Base-by-base conservation (phyloP, 2,888 invertebrate species). In the Folsomia manolachei region DNA sequence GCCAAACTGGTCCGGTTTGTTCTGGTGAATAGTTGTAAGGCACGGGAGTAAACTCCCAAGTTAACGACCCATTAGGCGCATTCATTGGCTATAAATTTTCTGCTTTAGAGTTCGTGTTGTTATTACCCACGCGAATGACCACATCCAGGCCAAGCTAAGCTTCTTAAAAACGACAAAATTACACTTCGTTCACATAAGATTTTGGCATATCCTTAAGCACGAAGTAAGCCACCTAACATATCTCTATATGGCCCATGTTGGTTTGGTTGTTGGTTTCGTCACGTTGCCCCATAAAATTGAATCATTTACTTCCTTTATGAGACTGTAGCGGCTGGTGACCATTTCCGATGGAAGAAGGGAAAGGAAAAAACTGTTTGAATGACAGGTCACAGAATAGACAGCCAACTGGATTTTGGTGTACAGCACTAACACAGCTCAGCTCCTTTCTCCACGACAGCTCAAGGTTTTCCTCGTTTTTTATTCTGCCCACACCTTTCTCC, bases 81-180 rank as follows among this genome's bases (percentile, higher is more conserved):
- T 77, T 77, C 78, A 78, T 78, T 76, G 78, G 78, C 77, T 75
- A 79, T 79, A 79, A 79, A 79, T 79, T 78, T 77, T 77, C 73
- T 39, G 14, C 39, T 70, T 67, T 65, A 70, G 65, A 62, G 7
- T 39, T 39, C 7, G 39, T 39, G 39, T 39, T 9, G 39, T 39
- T 39, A 39, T 39, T 39, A 9, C 39, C 39, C 39, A 39, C 39
- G 39, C 39, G 39, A 39, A 39, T 14, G 14, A 39, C 39, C 39
- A 39, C 39, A 39, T 14, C 4, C 39, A 39, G 39, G 4, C 39
- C 39, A 39, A 39, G 39, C n/a, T 53, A 61, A 60, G 67, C 72
- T 70, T 76, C 14, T 39, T 4, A 9, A 39, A 39, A 39, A 39
- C 39, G 39, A 39, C 39, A 14, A 14, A 39, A 39, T 39, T 39